Conservation (phyloP, 2,888 invertebrate species). For the Leptinotarsa haldemani region DNA sequence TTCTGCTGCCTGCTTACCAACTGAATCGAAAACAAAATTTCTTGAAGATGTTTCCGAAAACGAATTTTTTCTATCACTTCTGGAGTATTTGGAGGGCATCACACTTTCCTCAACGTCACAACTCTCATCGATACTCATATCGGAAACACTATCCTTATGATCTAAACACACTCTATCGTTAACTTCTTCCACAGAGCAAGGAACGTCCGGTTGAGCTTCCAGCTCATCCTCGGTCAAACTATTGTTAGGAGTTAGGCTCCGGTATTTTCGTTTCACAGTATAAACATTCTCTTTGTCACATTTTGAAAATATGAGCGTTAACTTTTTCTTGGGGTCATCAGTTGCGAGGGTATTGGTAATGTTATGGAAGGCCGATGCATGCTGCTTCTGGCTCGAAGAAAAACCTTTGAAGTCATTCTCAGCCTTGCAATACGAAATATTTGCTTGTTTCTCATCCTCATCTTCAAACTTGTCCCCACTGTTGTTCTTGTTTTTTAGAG, state of each 20-base stretch:
- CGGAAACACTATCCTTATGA: background rate
- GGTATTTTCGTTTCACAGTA: slow-evolving; percentile 48
- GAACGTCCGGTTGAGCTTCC: background rate
- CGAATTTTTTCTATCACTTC: background rate
- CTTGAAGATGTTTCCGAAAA: background rate
- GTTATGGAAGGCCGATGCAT: slow-evolving; percentile 32
- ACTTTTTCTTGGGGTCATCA: slow-evolving; percentile 39
- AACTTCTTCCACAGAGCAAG: background rate
- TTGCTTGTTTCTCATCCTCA: background rate
- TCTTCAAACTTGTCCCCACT: slow-evolving; percentile 14
- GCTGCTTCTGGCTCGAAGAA: background rate
- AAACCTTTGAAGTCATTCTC: slow-evolving; percentile 19
- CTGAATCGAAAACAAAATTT: background rate
- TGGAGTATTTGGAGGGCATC: background rate
- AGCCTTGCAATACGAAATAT: background rate
- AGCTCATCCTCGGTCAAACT: slow-evolving; percentile 13
- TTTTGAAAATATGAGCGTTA: slow-evolving; percentile 51
- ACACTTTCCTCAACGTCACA: background rate
- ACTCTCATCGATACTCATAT: slow-evolving; percentile 1
- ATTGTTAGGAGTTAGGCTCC: slow-evolving; percentile 43
- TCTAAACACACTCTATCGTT: background rate
- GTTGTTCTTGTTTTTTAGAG: background rate
- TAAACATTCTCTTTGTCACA: slow-evolving; percentile 50
- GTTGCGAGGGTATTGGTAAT: slow-evolving; percentile 37
- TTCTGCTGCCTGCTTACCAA: background rate